Evolutionary conservation across 2,888 invertebrate species (phyloP).

Genomic region (Salpingus planirostris): DNA sequence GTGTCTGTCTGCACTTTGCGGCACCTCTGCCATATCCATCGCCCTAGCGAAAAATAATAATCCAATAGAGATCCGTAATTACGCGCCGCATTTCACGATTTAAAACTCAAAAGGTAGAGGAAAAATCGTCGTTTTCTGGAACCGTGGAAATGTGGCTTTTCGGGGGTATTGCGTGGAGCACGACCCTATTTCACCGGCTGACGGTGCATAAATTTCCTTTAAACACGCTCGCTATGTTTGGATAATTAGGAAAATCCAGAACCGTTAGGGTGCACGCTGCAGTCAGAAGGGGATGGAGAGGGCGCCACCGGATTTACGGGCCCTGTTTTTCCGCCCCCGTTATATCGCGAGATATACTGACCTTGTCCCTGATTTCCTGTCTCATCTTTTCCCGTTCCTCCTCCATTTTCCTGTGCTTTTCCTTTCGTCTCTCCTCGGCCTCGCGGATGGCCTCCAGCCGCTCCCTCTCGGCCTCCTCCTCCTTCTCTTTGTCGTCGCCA

Average conservation of each 20-base stretch:
- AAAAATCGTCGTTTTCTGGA: no score
- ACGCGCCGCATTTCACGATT: no score
- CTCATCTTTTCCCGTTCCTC: slow-evolving; percentile 98
- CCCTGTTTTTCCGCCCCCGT: no score
- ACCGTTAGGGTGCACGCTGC: slow-evolving; percentile 3
- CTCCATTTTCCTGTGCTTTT: slow-evolving; percentile 99
- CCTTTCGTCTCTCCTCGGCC: slow-evolving; percentile 96
- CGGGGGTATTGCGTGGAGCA: no score
- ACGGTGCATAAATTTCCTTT: slow-evolving; percentile 28
- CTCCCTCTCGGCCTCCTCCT: slow-evolving; percentile 96
- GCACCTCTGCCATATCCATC: no score
- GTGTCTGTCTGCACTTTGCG: no score
- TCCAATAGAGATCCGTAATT: no score
- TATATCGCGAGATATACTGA: slow-evolving; percentile 45
- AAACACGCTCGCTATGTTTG: slow-evolving; percentile 27
- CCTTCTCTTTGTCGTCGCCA: slow-evolving; percentile 95
- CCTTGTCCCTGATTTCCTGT: slow-evolving; percentile 99
- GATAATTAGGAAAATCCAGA: slow-evolving; percentile 29
- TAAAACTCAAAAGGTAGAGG: no score
- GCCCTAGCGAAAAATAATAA: no score
- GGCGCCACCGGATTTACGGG: slow-evolving; percentile 2
- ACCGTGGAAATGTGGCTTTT: no score
- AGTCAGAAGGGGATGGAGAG: slow-evolving; percentile 1
- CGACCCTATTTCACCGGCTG: slow-evolving; percentile 10
- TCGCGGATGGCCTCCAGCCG: slow-evolving; percentile 95